Evolutionary conservation across 1,140 invertebrate species (phyloP), one percentile per base, ranked within the genome.

Genomic region (Plodia interpunctella): DNA sequence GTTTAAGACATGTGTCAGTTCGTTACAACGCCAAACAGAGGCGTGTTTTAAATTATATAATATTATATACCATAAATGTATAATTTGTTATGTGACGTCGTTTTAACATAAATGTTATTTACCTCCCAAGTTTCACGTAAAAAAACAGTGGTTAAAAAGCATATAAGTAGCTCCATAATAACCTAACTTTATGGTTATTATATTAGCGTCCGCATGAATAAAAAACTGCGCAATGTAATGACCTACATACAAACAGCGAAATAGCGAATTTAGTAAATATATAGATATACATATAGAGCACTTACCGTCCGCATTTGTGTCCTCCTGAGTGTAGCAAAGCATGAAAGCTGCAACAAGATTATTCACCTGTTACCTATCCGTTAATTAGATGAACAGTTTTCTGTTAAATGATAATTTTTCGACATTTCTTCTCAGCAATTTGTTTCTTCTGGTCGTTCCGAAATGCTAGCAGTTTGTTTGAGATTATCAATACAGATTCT

Each of bases 241-340:
- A 78, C 76, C 81, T 83, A 80, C 69, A 74, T 78, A 85, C 69
- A 70, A 75, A 83, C 73, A 86, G 84, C 84, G 72, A 69, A 72
- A 72, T 79, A 85, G 80, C 80, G 72, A 74, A 66, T 72, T 63
- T 80, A 78, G 63, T 70, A 79, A 70, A 73, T 65, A 74, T 54
- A 44, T 44, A 44, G 38, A 50, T 61, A 52, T 59, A 52, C 49
- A 58, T 32, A 44, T 52, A 49, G 74, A 71, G 65, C 88, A 91
- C 93, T 92, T 95, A 96, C 95, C 95, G 94, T 96, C 95, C 74
- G 94, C 93, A 90, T 95, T 95, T 74, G 94, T 92, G 91, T 96
- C 95, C 91, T 96, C 95, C 92, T 96, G 95, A 78, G 95, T 96
- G 92, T 96, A 96, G 92, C 95, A 96, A 91, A 96, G 93, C 95